phyloP scores from a whole-genome alignment of 2,888 invertebrate species.

The Seira sanloemensis region DNA sequence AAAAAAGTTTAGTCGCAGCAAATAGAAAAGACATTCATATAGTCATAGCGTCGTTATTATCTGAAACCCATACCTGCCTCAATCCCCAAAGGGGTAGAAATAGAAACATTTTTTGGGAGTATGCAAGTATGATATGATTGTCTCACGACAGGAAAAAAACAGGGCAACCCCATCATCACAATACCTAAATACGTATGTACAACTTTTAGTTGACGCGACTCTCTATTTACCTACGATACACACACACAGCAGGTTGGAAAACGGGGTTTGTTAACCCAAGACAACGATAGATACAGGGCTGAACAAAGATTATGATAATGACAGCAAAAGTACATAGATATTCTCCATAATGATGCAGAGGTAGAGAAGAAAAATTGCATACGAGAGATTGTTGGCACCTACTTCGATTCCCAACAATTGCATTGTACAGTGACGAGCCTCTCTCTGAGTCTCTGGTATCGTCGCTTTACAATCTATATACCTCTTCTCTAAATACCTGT shows the following conservation, averaged over 20 bases:
- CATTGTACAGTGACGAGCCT: not conserved
- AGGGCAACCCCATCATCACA: not conserved
- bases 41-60: too few species aligned
- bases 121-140: too few species aligned
- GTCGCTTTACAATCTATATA: not conserved
- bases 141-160: too few species aligned
- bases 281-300: too few species aligned
- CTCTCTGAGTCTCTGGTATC: too few species aligned
- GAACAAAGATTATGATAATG: not conserved
- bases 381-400: not conserved
- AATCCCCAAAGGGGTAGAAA: too few species aligned
- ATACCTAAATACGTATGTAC: not conserved
- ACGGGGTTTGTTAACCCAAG: constrained; percentile 16
- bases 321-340: not conserved
- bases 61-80: not conserved
- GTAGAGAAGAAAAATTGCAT: not conserved
- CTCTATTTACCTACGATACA: too few species aligned
- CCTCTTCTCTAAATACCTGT: not conserved
- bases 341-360: not conserved
- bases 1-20: too few species aligned
- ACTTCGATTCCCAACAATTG: not conserved
- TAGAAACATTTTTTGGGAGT: not conserved
- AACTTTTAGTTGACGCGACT: too few species aligned
- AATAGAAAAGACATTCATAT: too few species aligned
- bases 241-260: too few species aligned